Base-by-base conservation (phyloP, 2,113 vertebrate species). In the Triplophysa siluroides region DNA sequence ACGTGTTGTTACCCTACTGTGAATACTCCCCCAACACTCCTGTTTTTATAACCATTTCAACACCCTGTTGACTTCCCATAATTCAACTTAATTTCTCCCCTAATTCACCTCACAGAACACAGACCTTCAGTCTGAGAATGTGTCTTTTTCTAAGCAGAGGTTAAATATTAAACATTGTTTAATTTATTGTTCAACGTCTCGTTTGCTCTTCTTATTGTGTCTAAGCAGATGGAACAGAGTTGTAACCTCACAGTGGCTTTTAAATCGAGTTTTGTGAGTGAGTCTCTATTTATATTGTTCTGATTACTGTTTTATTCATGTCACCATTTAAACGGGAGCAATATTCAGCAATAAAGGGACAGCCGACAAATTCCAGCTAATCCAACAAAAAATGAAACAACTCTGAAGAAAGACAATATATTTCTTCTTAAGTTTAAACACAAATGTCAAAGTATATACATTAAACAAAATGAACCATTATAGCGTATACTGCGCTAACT, bases 31-130 rank as follows among this genome's bases (percentile, higher is more conserved):
- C 26, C 11, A 72, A 80, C 87, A 85, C 79, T 50, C 78, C 47
- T 80, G 77, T 86, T 84, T 85, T 83, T 85, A 81, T 70, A 84
- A 68, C 80, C 76, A 75, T 83, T 80, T 85, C 84, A 85, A 78
- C 83, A 84, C 82, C 67, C 58, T 72, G 77, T 79, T 80, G 82
- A 76, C 67, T 45, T 23, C 75, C 70, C 78, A 84, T 86, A 84
- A 86, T 78, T 88, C 82, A 84, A 61, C 78, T 80, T 83, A 72
- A 83, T 86, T 84, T 83, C 83, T 78, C 56, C 70, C 19, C 52
- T 81, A 64, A 82, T 82, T 83, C 85, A 82, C 83, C 70, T 80
- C 43, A 61, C 66, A 72, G 74, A 78, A 60, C 58, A 29, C 18
- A 43, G 65, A 63, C 63, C 72, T 61, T 66, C 69, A 60, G 56